phyloP scores from a whole-genome alignment of 2,797 vertebrate genomes.

The Tolypeutes matacus region DNA sequence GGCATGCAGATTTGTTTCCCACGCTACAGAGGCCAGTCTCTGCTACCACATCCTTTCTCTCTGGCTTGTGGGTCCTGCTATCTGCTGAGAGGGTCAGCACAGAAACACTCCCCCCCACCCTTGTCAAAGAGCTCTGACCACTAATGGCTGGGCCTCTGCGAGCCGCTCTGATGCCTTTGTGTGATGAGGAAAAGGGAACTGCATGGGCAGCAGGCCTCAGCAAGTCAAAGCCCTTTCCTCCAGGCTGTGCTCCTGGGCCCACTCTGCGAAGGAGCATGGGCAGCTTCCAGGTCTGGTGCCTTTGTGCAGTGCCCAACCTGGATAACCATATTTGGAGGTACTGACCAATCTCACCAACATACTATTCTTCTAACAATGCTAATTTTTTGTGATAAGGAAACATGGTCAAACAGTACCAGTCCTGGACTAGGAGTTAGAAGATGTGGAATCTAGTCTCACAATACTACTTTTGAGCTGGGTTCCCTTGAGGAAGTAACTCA shows the following conservation, averaged over 20 bases:
- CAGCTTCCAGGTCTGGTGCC: background rate
- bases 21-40: background rate
- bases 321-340: accelerated
- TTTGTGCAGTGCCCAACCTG: too few species aligned
- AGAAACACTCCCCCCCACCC: accelerated
- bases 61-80: conserved; percentile 4
- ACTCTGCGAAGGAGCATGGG: accelerated
- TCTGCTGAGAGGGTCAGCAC: conserved; percentile 19
- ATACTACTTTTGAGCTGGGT: accelerated
- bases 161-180: background rate
- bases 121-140: background rate
- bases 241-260: background rate
- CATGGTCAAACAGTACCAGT: accelerated
- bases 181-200: background rate
- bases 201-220: background rate
- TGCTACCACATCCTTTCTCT: conserved; percentile 65
- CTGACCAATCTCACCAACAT: accelerated
- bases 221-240: background rate
- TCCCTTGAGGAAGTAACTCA: background rate
- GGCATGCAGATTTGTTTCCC: background rate
- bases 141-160: accelerated
- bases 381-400: background rate
- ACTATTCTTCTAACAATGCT: accelerated
- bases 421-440: accelerated
- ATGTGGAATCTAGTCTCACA: background rate